Evolutionary conservation across 2,888 invertebrate species (phyloP).

Genomic region (Zaprionus lineosus): DNA sequence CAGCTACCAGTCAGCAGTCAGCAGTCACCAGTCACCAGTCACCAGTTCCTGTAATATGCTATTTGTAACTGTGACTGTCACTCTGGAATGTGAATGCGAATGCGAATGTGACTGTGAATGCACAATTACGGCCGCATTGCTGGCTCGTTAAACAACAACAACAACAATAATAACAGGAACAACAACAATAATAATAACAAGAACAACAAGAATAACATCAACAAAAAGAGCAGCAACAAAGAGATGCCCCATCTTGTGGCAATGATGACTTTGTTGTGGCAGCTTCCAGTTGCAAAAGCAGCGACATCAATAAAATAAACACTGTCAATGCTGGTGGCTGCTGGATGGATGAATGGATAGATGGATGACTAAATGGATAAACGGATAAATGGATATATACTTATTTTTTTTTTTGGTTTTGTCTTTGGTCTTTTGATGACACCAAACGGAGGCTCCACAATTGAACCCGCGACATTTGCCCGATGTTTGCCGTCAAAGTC

Average conservation of each 20-base stretch:
- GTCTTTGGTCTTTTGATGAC: too few relatives aligned
- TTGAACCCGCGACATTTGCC: slow-evolving; percentile 71
- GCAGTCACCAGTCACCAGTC: too few relatives aligned
- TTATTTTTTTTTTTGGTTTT: background rate
- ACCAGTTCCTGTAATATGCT: slow-evolving; percentile 50
- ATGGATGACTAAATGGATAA: slow-evolving; percentile 7
- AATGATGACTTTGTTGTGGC: slow-evolving; percentile 57
- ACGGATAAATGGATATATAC: slow-evolving; percentile 43
- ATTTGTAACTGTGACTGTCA: slow-evolving; percentile 23
- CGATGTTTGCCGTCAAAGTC: slow-evolving; percentile 42
- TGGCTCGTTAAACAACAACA: slow-evolving; percentile 69
- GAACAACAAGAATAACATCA: slow-evolving; percentile 28
- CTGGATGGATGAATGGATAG: slow-evolving; percentile 16
- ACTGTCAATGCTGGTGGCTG: slow-evolving; percentile 51
- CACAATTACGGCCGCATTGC: slow-evolving; percentile 74
- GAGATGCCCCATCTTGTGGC: slow-evolving; percentile 25
- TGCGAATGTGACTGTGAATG: slow-evolving; percentile 63
- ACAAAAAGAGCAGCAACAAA: too few relatives aligned
- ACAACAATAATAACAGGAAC: slow-evolving; percentile 18
- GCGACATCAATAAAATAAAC: slow-evolving; percentile 76
- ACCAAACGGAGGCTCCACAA: slow-evolving; percentile 51
- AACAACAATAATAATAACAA: too few relatives aligned
- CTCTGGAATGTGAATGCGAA: slow-evolving; percentile 29
- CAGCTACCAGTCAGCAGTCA: too few relatives aligned
- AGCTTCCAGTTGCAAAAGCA: slow-evolving; percentile 35